Evolutionary conservation across 2,888 invertebrate species (phyloP).

Genomic region (Machimus atricapillus): DNA sequence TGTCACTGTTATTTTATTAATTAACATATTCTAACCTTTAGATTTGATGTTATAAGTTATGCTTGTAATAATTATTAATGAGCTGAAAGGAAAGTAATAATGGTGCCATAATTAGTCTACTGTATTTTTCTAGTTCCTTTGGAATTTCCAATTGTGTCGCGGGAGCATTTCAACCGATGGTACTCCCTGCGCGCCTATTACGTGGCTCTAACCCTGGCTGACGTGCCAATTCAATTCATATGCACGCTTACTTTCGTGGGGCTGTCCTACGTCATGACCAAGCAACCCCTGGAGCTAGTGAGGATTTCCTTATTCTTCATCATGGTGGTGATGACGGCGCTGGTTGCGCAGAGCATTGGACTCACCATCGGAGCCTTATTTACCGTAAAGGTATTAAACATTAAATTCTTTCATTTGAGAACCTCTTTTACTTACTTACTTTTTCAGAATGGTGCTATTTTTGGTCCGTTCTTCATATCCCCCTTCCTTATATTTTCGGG

Average conservation of each 20-base stretch:
- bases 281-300: constrained; percentile 78
- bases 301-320: constrained; percentile 76
- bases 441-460: constrained; percentile 84
- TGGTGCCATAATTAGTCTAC: not conserved
- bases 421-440: not conserved
- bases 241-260: constrained; percentile 78
- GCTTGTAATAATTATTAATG: not conserved
- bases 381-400: constrained; percentile 72
- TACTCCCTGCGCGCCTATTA: constrained; percentile 86
- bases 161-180: constrained; percentile 91
- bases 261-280: constrained; percentile 85
- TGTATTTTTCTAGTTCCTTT: constrained; percentile 72
- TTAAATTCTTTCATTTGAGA: not conserved
- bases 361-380: constrained; percentile 84
- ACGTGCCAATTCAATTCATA: constrained; percentile 80
- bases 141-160: constrained; percentile 79
- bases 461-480: constrained; percentile 86
- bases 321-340: constrained; percentile 77
- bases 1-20: too few relatives aligned
- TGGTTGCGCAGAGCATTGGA: constrained; percentile 87
- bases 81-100: not conserved
- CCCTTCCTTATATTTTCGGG: constrained; percentile 93
- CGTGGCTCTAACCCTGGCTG: constrained; percentile 77
- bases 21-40: too few relatives aligned
- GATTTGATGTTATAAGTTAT: too few relatives aligned